These are phyloP conservation scores for Fukomys damarensis DNA, from an alignment of 2,113 vertebrate genomes.

Conservation along the genomic window DNA sequence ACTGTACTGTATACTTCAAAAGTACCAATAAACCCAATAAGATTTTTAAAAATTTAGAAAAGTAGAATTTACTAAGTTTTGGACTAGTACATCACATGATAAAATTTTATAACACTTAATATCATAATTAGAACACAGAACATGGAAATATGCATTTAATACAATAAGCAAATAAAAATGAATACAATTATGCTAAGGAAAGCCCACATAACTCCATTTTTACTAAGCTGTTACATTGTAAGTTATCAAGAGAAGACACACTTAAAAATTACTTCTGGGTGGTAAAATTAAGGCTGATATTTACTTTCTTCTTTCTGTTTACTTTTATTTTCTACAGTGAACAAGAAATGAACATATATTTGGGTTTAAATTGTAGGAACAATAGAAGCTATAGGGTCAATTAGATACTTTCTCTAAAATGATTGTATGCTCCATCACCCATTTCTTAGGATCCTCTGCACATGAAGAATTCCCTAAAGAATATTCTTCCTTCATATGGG, in stretches of 20 bases:
- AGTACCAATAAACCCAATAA: too few relatives aligned
- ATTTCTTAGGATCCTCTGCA: neutral
- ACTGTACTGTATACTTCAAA: too few relatives aligned
- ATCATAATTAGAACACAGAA: neutral
- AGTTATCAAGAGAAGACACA: neutral
- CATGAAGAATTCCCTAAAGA: conserved; percentile 3
- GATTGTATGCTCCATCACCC: neutral
- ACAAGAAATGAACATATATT: neutral
- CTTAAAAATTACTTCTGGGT: conserved; percentile 9
- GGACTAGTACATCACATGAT: neutral
- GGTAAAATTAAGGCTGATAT: neutral
- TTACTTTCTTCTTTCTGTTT: conserved; percentile 54
- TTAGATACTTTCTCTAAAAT: conserved; percentile 49
- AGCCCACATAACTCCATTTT: neutral
- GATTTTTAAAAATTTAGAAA: conserved; percentile 15
- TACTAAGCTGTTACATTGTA: conserved; percentile 9
- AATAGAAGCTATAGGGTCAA: neutral
- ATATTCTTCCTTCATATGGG: neutral
- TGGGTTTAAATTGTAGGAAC: neutral
- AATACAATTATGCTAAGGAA: neutral
- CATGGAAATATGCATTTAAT: neutral
- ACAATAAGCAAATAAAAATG: neutral
- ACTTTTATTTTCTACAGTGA: conserved; percentile 48
- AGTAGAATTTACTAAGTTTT: conserved; percentile 8
- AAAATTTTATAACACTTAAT: neutral